A percentile compares a stretch with the other conserved stretches of the same genome.
Evolutionary conservation across 2,797 vertebrate genomes (phyloP).

Genomic region (Aphelocoma californica): DNA sequence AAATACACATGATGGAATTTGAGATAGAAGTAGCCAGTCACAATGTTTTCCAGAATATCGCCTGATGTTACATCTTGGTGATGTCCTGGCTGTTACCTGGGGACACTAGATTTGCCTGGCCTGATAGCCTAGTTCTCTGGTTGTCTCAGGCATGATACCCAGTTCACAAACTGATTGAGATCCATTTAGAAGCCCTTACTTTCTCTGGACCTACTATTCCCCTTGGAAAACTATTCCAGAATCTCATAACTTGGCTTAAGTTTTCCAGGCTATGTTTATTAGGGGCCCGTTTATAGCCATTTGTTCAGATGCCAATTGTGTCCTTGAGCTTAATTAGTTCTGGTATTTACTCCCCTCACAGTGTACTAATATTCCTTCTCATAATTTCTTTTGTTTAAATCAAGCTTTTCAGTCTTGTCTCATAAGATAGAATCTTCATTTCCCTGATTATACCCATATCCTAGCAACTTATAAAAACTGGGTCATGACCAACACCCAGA

Average conservation of each 20-base stretch:
- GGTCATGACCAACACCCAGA: constrained; percentile 44
- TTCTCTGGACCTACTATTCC: not conserved
- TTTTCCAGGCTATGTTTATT: constrained; percentile 33
- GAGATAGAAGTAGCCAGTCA: not conserved
- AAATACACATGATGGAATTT: not conserved
- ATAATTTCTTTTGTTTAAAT: constrained; percentile 49
- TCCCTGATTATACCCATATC: constrained; percentile 49
- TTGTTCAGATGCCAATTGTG: constrained; percentile 59
- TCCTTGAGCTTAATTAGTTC: constrained; percentile 58
- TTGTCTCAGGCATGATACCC: not conserved
- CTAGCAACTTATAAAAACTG: constrained; percentile 49
- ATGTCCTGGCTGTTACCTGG: not conserved
- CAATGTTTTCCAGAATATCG: not conserved
- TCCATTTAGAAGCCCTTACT: not conserved
- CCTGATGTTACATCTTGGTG: not conserved
- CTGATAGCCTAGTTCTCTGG: not conserved
- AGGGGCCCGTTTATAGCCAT: constrained; percentile 11
- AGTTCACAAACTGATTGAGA: not conserved
- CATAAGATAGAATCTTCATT: constrained; percentile 42
- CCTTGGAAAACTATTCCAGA: constrained; percentile 15
- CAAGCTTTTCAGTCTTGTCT: constrained; percentile 10
- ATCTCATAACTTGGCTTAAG: not conserved
- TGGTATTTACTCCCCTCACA: constrained; percentile 50
- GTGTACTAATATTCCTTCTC: constrained; percentile 47
- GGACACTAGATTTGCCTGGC: not conserved